phyloP scores from a whole-genome alignment of 2,797 vertebrate genomes.

The Oreortyx pictus region DNA sequence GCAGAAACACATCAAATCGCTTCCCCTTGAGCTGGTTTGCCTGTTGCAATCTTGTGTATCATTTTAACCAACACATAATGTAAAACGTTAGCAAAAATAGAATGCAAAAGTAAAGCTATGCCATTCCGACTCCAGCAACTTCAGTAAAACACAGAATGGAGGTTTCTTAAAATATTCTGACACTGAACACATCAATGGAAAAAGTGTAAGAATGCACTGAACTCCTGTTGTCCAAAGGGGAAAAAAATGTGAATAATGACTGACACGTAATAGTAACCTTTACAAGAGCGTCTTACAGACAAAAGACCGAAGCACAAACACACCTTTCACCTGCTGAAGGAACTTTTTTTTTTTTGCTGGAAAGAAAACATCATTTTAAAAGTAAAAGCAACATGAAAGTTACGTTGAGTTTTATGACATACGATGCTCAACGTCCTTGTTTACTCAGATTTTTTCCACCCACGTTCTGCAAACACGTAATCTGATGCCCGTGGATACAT shows the following conservation, averaged over 20 bases:
- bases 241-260: neutral
- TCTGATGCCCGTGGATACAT: neutral
- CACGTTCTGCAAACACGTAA: conserved; percentile 31
- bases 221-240: neutral
- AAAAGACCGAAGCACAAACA: neutral
- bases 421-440: neutral
- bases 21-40: neutral
- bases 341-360: neutral
- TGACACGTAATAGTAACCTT: neutral
- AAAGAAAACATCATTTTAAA: neutral
- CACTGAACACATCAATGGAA: neutral
- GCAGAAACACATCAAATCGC: neutral
- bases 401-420: neutral
- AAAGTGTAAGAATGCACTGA: neutral
- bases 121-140: neutral
- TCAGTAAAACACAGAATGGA: neutral
- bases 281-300: neutral
- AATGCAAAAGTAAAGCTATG: neutral
- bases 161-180: neutral
- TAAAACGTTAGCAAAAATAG: neutral
- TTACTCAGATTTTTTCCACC: neutral
- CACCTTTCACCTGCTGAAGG: neutral
- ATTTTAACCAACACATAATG: neutral
- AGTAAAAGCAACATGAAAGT: neutral
- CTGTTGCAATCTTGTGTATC: neutral